Base-by-base conservation (phyloP, 1,140 invertebrate species). In the Mylabris phalerata region DNA sequence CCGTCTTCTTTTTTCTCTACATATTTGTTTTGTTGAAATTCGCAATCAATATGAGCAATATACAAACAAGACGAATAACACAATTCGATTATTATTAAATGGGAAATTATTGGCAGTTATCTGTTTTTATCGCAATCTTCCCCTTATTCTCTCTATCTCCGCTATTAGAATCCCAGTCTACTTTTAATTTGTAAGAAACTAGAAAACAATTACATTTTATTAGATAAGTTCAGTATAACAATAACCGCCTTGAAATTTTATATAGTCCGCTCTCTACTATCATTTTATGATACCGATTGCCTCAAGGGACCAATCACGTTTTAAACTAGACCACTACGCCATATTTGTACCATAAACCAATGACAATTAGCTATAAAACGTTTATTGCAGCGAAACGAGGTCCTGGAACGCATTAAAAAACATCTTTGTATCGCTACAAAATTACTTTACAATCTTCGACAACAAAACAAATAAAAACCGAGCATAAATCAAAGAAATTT, bases 331-430 rank as follows among this genome's bases (percentile, higher is more conserved):
- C 65, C 63, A 63, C 32, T 58, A 66, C 62, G 69, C 72, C 72
- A 73, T 73, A 73, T 73, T 42, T 73, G 71, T 67, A 63, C 55
- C 67, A 72, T 74, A 73, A 73, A 74, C 69, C 72, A 68, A 73
- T 71, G 66, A 69, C 72, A 74, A 74, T 74, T 74, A 71, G 68
- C 70, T 54, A 73, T 74, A 74, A 74, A 74, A 69, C 66, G 64
- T 71, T 73, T 74, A 74, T 72, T 67, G 63, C 56, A 49, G 25
- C 7, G 4, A 24, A 4, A 47, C 4, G 13, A 24, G 7, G 44
- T 46, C 11, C 4, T 50, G 55, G 51, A 65, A 55, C 51, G 58
- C 55, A 51, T 66, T 66, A 43, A 48, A 61, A 61, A 61, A 60
- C 59, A 60, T 55, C 59, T 60, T 60, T 48, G 47, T 32, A n/a